phyloP scores from a whole-genome alignment of 2,113 vertebrate genomes.

The Corythoichthys intestinalis region DNA sequence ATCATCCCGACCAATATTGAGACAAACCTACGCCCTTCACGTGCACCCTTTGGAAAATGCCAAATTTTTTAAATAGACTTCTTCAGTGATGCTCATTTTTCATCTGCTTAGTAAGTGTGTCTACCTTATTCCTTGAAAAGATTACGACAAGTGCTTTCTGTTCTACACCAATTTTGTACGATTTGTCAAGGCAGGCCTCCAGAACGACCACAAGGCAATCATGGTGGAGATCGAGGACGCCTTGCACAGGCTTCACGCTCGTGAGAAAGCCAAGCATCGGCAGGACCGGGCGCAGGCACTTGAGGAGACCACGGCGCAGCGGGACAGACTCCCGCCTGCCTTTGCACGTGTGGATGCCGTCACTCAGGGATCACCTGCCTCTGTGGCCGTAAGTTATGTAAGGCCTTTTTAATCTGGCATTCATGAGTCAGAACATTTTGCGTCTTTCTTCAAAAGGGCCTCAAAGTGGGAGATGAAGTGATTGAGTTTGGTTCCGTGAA shows the following conservation, averaged over 20 bases:
- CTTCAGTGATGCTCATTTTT: background rate
- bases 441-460: conserved; percentile 71
- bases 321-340: conserved; percentile 54
- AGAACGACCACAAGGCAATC: conserved; percentile 92
- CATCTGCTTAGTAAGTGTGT: background rate
- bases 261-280: conserved; percentile 81
- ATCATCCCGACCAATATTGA: too few species aligned
- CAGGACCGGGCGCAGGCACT: conserved; percentile 74
- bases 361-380: conserved; percentile 84
- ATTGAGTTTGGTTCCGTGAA: conserved; percentile 92
- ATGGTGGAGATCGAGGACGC: conserved; percentile 93
- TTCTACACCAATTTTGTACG: background rate
- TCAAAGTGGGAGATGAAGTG: conserved; percentile 84
- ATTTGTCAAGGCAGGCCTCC: conserved; percentile 76
- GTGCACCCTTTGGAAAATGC: background rate
- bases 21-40: too few species aligned
- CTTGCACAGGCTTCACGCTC: conserved; percentile 86
- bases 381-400: conserved; percentile 72
- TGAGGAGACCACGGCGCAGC: conserved; percentile 63
- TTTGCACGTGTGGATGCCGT: conserved; percentile 85
- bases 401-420: too few species aligned
- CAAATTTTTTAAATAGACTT: background rate
- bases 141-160: too few species aligned
- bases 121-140: too few species aligned
- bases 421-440: background rate